Base-by-base conservation (phyloP, 1,140 invertebrate species). In the Bombus pascuorum region DNA sequence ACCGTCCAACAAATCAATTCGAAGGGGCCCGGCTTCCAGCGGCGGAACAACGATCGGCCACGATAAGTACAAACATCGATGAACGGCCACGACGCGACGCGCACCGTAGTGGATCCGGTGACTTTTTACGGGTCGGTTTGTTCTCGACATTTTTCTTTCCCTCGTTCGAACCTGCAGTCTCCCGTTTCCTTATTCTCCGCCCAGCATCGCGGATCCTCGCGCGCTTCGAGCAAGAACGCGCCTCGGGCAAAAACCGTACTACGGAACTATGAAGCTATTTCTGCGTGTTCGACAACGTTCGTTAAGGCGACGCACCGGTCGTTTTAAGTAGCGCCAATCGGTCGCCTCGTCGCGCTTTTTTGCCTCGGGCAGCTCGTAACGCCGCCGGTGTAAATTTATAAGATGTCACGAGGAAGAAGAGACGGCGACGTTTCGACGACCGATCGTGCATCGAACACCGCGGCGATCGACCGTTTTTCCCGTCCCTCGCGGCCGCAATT, bases 281-380 rank as follows among this genome's bases (percentile, higher is more conserved):
- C 81, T 83, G 81, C 85, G 59, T 83, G 85, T 86, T 86, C 81
- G 85, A 86, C 81, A 77, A 74, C 85, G 81, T 86, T 86, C 81
- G 85, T 86, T 86, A 86, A 78, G 66, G 53, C 85, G 81, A 83
- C 73, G 47, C 76, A 65, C 73, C 39, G 57, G 70, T 47, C 85
- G 53, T 86, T 86, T 86, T 86, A 83, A 81, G 81, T 75, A 71
- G 68, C 76, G 68, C 32, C 42, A 53, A 53, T 70, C 53, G 73
- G 59, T 13, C 32, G 68, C 70, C 70, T 44, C 39, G 70, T 72
- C 66, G 76, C 77, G 68, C 53, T 6, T 85, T 85, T 85, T 80
- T 85, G 6, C 2, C 6, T 10, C 13, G n/a, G n/a, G 8, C 15
- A 9, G 6, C 47, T 59, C 65, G 82, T 79, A 79, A 71, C 77